A percentile compares a stretch with the other conserved stretches of the same genome.
Evolutionary conservation across 2,113 vertebrate genomes (phyloP).

Genomic region (Notarius lentiginosus): DNA sequence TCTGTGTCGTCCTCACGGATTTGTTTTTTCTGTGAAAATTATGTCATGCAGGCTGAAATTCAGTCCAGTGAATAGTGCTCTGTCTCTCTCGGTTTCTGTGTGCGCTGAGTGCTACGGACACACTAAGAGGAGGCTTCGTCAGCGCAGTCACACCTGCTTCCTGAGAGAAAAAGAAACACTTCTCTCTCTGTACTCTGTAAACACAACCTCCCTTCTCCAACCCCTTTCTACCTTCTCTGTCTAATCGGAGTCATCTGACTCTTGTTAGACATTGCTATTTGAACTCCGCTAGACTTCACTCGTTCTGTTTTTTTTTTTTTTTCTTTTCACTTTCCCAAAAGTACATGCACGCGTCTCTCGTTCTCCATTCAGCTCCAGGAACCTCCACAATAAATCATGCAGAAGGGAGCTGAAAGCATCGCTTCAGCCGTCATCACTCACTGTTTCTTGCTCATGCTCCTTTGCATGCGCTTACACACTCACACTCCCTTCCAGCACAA

Average conservation of each 20-base stretch:
- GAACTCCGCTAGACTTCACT: conserved; percentile 3
- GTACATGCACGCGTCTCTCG: conserved; percentile 65
- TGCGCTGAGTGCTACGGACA: conserved; percentile 50
- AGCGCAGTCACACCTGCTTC: conserved; percentile 62
- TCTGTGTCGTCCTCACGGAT: conserved; percentile 15
- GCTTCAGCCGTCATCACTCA: conserved; percentile 49
- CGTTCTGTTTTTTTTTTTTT: not conserved
- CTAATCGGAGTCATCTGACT: conserved; percentile 62
- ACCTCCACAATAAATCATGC: conserved; percentile 76
- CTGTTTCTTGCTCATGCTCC: conserved; percentile 50
- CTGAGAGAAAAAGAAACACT: conserved; percentile 51
- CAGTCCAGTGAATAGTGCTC: conserved; percentile 36
- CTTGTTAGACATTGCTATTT: conserved; percentile 56
- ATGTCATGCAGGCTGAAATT: conserved; percentile 42
- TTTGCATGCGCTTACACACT: not conserved
- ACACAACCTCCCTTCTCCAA: conserved; percentile 50
- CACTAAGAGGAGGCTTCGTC: conserved; percentile 54
- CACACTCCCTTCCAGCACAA: not conserved
- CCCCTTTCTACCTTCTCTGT: conserved; percentile 41
- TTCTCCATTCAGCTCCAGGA: conserved; percentile 77
- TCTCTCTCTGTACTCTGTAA: conserved; percentile 43
- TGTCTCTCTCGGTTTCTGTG: conserved; percentile 33
- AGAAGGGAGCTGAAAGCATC: conserved; percentile 67
- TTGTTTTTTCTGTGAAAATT: conserved; percentile 14
- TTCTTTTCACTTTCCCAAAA: conserved; percentile 59